A percentile compares a stretch with the other conserved stretches of the same genome.
Evolutionary conservation across 2,888 invertebrate genomes (phyloP).

Genomic region (Euphydryas editha): DNA sequence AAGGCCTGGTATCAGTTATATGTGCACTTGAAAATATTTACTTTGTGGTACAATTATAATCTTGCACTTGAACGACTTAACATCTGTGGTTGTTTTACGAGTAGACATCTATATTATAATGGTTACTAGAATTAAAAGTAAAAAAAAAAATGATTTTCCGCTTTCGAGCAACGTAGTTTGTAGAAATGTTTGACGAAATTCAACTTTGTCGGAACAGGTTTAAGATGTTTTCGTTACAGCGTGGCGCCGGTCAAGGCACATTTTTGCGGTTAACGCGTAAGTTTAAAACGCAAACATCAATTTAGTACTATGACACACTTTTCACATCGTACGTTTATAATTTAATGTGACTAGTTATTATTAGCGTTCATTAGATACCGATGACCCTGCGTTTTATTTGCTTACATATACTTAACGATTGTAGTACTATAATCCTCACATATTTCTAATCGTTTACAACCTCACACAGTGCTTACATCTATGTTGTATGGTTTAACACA

Average conservation of each 20-base stretch:
- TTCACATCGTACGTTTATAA: conserved; percentile 51
- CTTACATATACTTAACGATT: conserved; percentile 1
- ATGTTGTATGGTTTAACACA: neutral
- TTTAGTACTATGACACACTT: conserved; percentile 77
- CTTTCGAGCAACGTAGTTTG: conserved; percentile 71
- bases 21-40: neutral
- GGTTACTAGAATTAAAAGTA: conserved; percentile 38
- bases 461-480: neutral
- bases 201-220: conserved; percentile 70
- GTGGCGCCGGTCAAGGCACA: conserved; percentile 60
- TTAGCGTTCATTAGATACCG: conserved; percentile 39
- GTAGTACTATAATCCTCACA: conserved; percentile 6
- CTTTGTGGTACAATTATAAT: neutral
- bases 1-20: neutral
- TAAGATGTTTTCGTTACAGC: conserved; percentile 58
- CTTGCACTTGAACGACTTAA: too few relatives aligned
- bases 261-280: conserved; percentile 74
- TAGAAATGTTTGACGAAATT: conserved; percentile 70
- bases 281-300: conserved; percentile 60
- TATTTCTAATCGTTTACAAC: conserved; percentile 3
- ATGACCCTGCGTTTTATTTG: conserved; percentile 29
- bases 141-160: conserved; percentile 61
- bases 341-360: conserved; percentile 46
- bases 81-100: neutral
- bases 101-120: neutral